Conservation (phyloP, 1,140 invertebrate species). For the Rhynchophorus ferrugineus region DNA sequence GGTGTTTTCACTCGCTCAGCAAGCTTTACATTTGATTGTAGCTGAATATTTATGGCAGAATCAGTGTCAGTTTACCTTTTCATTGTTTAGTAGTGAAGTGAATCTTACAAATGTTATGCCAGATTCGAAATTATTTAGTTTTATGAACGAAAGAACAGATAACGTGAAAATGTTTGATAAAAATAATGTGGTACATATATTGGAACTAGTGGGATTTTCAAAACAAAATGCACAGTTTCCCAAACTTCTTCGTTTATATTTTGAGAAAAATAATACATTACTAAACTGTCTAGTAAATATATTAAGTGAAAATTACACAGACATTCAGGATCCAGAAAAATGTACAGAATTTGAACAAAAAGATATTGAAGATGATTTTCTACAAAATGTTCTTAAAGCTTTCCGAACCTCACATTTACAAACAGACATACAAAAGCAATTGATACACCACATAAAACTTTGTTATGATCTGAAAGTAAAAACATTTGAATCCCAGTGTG, state of each 20-base stretch:
- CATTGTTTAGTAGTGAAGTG: constrained; percentile 50
- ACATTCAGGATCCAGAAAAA: neutral
- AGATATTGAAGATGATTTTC: constrained; percentile 12
- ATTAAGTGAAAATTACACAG: constrained; percentile 3
- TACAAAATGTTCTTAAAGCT: constrained; percentile 5
- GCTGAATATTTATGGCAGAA: constrained; percentile 48
- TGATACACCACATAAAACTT: constrained; percentile 9
- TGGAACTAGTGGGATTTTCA: constrained; percentile 27
- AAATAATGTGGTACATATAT: constrained; percentile 23
- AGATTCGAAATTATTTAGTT: constrained; percentile 9
- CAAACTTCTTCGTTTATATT: constrained; percentile 21
- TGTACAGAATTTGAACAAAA: neutral
- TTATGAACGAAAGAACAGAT: constrained; percentile 3
- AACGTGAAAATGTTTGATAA: constrained; percentile 11
- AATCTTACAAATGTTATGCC: constrained; percentile 36
- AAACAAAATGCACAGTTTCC: constrained; percentile 18
- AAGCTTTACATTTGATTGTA: constrained; percentile 50
- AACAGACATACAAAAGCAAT: neutral
- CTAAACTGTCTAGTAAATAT: constrained; percentile 19
- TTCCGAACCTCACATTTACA: constrained; percentile 4
- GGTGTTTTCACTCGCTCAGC: constrained; percentile 40
- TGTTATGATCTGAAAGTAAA: constrained; percentile 13
- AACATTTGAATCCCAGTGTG: constrained; percentile 10
- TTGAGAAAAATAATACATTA: constrained; percentile 9
- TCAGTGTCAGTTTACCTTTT: constrained; percentile 50